phyloP scores from a whole-genome alignment of 2,113 vertebrate genomes.

The Gymnorhina tibicen region DNA sequence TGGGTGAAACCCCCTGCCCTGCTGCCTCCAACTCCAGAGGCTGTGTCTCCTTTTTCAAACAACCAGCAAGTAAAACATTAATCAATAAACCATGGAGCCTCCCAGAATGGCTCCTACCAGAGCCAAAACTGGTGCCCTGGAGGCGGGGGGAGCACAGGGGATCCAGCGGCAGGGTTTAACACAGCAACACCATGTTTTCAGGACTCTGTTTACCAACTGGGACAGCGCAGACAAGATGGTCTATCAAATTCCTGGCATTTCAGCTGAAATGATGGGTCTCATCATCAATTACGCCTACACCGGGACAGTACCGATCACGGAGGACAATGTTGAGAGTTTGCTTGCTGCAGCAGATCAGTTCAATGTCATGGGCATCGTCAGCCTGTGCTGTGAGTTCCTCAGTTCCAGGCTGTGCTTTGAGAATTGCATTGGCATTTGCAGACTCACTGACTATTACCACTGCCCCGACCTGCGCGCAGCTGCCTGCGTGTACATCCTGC shows the following conservation, averaged over 20 bases:
- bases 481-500: slow-evolving; percentile 75
- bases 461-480: slow-evolving; percentile 61
- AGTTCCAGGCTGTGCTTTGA: slow-evolving; percentile 68
- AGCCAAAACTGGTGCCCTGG: background rate
- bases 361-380: slow-evolving; percentile 68
- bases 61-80: background rate
- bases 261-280: slow-evolving; percentile 76
- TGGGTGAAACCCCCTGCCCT: background rate
- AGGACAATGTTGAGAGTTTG: slow-evolving; percentile 71
- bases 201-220: slow-evolving; percentile 79
- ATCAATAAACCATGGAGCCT: background rate
- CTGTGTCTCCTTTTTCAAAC: background rate
- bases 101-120: background rate
- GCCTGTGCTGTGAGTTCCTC: slow-evolving; percentile 76
- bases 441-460: slow-evolving; percentile 70
- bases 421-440: slow-evolving; percentile 82
- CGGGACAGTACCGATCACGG: slow-evolving; percentile 62
- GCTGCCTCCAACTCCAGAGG: background rate
- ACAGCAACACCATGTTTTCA: background rate
- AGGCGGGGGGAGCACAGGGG: background rate
- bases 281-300: slow-evolving; percentile 81
- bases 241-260: slow-evolving; percentile 74
- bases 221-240: slow-evolving; percentile 64
- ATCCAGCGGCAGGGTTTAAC: background rate
- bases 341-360: slow-evolving; percentile 76